phyloP scores from a whole-genome alignment of 2,888 invertebrate species.

The Girardia tigrina region DNA sequence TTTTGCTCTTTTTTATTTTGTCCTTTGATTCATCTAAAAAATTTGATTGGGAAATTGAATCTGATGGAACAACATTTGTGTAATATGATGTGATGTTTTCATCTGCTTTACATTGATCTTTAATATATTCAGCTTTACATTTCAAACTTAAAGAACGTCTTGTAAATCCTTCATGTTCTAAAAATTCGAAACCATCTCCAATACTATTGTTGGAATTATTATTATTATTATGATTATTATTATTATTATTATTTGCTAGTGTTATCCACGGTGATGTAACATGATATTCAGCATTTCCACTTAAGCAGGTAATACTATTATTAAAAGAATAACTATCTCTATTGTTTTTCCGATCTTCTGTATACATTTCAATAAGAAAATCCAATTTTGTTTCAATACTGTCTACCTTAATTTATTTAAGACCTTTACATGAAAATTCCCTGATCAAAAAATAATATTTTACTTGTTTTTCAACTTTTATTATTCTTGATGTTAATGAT shows the following conservation, averaged over 20 bases:
- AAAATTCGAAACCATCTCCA: constrained; percentile 18
- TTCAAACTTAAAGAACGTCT: not conserved
- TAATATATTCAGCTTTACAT: not conserved
- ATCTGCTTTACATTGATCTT: no score
- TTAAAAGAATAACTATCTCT: constrained; percentile 38
- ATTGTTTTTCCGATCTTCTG: constrained; percentile 61
- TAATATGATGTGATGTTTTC: no score
- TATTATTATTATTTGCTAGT: not conserved
- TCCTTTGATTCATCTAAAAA: no score
- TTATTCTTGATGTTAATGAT: constrained; percentile 75
- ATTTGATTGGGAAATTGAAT: no score
- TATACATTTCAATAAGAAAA: constrained; percentile 72
- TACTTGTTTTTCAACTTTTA: constrained; percentile 83
- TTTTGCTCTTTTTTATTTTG: no score
- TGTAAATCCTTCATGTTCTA: not conserved
- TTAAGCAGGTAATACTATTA: not conserved
- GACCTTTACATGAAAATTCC: no score
- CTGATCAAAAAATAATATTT: not conserved
- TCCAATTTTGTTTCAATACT: constrained; percentile 80
- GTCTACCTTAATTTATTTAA: constrained; percentile 64
- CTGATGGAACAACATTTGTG: no score
- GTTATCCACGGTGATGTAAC: not conserved
- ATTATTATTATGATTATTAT: no score
- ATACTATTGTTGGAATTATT: constrained; percentile 43
- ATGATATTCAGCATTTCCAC: not conserved